phyloP scores from a whole-genome alignment of 2,113 vertebrate species.

The Ginglymostoma cirratum region DNA sequence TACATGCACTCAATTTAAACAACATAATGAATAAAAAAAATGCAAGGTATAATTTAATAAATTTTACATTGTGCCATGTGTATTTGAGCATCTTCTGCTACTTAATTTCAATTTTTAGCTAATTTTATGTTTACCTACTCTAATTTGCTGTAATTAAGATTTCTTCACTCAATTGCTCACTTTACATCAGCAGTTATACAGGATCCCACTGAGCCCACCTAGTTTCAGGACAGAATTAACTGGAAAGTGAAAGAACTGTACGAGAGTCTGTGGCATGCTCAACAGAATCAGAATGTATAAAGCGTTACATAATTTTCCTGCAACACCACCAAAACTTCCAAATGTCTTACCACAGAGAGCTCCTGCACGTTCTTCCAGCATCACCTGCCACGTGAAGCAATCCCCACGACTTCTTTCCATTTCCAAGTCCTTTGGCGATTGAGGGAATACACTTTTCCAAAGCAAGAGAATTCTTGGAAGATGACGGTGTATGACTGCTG shows the following conservation, averaged over 20 bases:
- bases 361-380: slow-evolving; percentile 82
- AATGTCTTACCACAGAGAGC: slow-evolving; percentile 73
- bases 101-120: neutral
- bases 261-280: neutral
- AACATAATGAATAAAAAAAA: neutral
- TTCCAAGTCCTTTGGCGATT: slow-evolving; percentile 74
- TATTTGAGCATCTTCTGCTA: neutral
- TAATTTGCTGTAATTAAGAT: neutral
- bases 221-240: neutral
- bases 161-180: neutral
- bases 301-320: neutral
- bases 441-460: slow-evolving; percentile 82
- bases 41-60: neutral
- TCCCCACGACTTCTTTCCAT: slow-evolving; percentile 80
- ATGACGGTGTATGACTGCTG: slow-evolving; percentile 72
- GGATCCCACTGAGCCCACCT: neutral
- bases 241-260: neutral
- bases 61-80: neutral
- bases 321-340: neutral
- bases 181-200: neutral
- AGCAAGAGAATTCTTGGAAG: slow-evolving; percentile 73
- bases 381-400: slow-evolving; percentile 89
- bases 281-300: neutral
- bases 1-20: neutral
- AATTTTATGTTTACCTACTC: neutral